These are phyloP conservation scores for Gambelia wislizenii DNA, from an alignment of 2,797 vertebrate species.

Conservation along the genomic window DNA sequence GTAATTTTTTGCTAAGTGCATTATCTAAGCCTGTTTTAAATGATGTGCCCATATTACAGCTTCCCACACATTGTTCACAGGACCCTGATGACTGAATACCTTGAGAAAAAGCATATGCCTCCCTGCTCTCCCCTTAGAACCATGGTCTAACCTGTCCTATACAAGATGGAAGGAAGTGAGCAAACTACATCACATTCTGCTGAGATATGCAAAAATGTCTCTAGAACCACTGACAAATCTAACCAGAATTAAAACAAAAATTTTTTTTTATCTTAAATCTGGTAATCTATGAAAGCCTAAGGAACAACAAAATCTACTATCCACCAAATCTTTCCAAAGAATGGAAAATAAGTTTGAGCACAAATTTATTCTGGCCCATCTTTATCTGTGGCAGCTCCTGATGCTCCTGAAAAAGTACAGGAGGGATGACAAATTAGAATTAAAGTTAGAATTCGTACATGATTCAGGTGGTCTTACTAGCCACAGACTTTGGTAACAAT, in stretches of 20 bases:
- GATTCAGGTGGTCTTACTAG: background rate
- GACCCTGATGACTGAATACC: background rate
- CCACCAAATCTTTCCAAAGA: no score
- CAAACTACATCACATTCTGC: background rate
- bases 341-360: background rate
- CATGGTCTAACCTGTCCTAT: background rate
- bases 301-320: background rate
- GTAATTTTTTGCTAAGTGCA: background rate
- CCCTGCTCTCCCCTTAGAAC: background rate
- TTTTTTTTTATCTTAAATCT: background rate
- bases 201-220: background rate
- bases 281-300: background rate
- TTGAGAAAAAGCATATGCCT: background rate
- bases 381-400: background rate
- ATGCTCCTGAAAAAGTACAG: background rate
- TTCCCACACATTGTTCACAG: background rate
- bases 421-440: no score
- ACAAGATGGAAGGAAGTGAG: background rate
- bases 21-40: no score
- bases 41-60: background rate
- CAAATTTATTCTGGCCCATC: background rate
- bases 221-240: background rate
- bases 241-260: background rate
- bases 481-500: background rate
- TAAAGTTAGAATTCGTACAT: background rate